These are phyloP conservation scores for Conus ventricosus DNA, from an alignment of 1,140 invertebrate species.

Conservation along the genomic window DNA sequence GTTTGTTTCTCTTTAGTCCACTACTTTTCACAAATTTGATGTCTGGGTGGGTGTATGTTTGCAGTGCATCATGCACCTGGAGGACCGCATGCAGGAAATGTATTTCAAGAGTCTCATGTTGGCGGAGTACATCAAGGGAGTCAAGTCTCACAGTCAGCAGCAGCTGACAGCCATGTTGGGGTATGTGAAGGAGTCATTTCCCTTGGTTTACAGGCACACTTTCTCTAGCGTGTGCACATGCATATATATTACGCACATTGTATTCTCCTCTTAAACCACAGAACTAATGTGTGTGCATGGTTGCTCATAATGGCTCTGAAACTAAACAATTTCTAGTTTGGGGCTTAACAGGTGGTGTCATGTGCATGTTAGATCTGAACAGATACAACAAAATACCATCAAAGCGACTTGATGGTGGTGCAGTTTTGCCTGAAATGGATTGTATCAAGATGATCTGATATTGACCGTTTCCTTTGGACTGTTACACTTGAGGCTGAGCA, in stretches of 20 bases:
- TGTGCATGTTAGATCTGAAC: too few relatives aligned
- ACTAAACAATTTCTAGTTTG: too few relatives aligned
- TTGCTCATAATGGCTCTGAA: not conserved
- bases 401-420: too few relatives aligned
- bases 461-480: too few relatives aligned
- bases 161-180: constrained; percentile 85
- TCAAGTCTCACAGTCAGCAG: constrained; percentile 79
- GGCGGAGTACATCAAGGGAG: constrained; percentile 86
- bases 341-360: too few relatives aligned
- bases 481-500: too few relatives aligned
- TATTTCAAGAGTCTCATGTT: constrained; percentile 90
- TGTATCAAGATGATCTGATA: too few relatives aligned
- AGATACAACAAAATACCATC: too few relatives aligned
- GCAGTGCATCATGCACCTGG: constrained; percentile 88
- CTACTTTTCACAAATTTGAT: not conserved
- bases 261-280: not conserved
- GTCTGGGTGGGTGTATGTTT: not conserved
- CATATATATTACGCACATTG: not conserved
- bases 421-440: too few relatives aligned
- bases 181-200: constrained; percentile 55
- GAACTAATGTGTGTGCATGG: not conserved
- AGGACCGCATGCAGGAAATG: constrained; percentile 88
- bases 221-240: not conserved
- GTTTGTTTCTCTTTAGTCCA: too few relatives aligned
- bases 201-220: not conserved